phyloP scores from a whole-genome alignment of 2,888 invertebrate species.

The Eilema griseolum region DNA sequence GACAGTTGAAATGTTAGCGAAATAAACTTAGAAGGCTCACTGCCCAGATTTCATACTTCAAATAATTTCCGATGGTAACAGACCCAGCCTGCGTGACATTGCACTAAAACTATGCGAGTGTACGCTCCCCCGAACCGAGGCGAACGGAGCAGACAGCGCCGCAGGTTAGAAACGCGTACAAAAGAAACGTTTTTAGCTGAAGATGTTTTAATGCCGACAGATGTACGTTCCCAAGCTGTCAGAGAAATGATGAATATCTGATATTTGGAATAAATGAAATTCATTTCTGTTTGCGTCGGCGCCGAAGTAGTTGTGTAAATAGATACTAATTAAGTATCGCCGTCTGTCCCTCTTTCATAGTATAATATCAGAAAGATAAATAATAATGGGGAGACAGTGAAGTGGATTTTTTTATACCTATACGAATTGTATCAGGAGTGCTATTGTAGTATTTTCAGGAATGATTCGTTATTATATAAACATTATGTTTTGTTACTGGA shows the following conservation, averaged over 20 bases:
- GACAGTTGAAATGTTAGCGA: neutral
- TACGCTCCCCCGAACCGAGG: constrained; percentile 9
- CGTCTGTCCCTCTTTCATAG: neutral
- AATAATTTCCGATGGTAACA: constrained; percentile 3
- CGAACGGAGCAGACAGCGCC: constrained; percentile 40
- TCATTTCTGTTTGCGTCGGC: neutral
- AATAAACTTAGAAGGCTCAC: neutral
- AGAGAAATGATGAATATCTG: constrained; percentile 39
- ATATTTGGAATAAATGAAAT: constrained; percentile 31
- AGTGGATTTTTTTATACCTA: no score
- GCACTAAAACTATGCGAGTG: constrained; percentile 50
- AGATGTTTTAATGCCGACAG: constrained; percentile 51
- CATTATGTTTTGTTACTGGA: no score
- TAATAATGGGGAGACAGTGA: neutral
- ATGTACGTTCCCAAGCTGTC: constrained; percentile 41
- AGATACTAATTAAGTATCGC: neutral
- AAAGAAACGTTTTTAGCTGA: constrained; percentile 53
- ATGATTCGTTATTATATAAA: neutral
- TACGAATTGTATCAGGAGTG: neutral
- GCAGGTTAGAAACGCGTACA: constrained; percentile 45
- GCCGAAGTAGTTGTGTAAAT: constrained; percentile 8
- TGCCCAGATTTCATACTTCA: neutral
- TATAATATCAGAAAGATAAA: neutral
- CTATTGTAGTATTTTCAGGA: neutral
- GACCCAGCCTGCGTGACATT: constrained; percentile 32